Evolutionary conservation across 2,113 vertebrate species (phyloP), one percentile per base, ranked within the genome.

Genomic region (Pseudopipra pipra): DNA sequence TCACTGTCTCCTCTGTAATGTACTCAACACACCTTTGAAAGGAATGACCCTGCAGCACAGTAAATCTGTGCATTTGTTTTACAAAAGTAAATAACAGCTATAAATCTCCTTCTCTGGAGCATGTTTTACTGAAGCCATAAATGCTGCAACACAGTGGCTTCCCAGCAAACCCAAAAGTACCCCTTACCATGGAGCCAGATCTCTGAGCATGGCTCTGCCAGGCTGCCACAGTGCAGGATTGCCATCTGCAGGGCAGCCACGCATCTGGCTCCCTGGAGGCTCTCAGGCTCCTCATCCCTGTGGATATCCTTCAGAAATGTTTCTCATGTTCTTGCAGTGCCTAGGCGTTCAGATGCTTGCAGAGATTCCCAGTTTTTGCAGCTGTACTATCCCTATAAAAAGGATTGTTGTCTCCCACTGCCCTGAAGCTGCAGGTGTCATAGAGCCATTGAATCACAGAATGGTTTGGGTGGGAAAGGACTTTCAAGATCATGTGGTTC

Each of bases 181-280:
- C 51, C 25, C 23, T 30, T 47, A 12, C 14, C 7, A 24, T 11
- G 35, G 75, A 62, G 67, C 47, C 65, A 39, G 52, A 52, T 61
- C 11, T 9, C 12, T 24, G 25, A 61, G 39, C 10, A 3, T 12
- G 12, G 16, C 49, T 14, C 4, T 41, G 74, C 37, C 59, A 44
- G 80, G 65, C 31, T 75, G 33, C 54, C 51, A 5, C 27, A 47
- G 91, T 22, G 13, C 74, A 85, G 71, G 79, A 51, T 76, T 96
- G 91, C 92, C 96, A 93, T 78, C 92, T 95, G 84, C 89, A 95
- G 93, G 90, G 72, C 92, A 75, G 43, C 44, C 62, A 17, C 41
- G 51, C 56, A 25, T 5, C 58, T 14, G 2, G 23, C 27, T 52
- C 7, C 49, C 43, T 4, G 33, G 24, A 28, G 9, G 21, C 33